Percentiles rank a stretch among this genome's conserved stretches.
These are phyloP conservation scores for Xylota sylvarum DNA, from an alignment of 2,888 invertebrate species.

Conservation along the genomic window DNA sequence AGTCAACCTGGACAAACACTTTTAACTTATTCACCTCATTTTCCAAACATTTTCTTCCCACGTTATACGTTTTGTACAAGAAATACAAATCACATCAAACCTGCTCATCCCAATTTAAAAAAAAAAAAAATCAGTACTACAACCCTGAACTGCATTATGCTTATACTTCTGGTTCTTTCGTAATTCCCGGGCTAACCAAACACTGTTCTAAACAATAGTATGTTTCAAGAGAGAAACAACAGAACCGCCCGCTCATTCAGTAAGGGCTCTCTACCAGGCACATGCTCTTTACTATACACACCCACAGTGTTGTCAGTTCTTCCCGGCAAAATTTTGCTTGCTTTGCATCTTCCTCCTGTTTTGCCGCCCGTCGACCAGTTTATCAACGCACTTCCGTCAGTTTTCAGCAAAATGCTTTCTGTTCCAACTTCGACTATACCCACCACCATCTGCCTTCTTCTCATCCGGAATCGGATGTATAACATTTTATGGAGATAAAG, in stretches of 20 bases:
- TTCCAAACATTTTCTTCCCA: neutral
- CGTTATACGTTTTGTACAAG: slow-evolving; percentile 7
- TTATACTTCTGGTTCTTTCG: slow-evolving; percentile 45
- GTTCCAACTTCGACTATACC: slow-evolving; percentile 26
- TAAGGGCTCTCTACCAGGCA: slow-evolving; percentile 34
- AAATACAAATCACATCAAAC: slow-evolving; percentile 21
- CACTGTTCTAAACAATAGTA: slow-evolving; percentile 49
- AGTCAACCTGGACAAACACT: slow-evolving; percentile 43
- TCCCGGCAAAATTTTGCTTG: slow-evolving; percentile 46
- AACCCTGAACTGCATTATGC: slow-evolving; percentile 42
- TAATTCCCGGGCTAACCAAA: slow-evolving; percentile 73
- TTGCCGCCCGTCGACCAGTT: slow-evolving; percentile 22
- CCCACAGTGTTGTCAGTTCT: slow-evolving; percentile 32
- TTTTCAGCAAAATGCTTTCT: slow-evolving; percentile 9
- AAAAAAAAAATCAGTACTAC: slow-evolving; percentile 31
- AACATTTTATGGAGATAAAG: slow-evolving; percentile 70
- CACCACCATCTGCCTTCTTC: slow-evolving; percentile 11
- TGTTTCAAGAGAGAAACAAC: slow-evolving; percentile 44
- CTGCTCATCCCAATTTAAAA: slow-evolving; percentile 25
- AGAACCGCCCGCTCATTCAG: slow-evolving; percentile 19
- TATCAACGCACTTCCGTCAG: slow-evolving; percentile 55
- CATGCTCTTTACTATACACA: slow-evolving; percentile 30
- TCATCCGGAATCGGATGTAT: slow-evolving; percentile 73
- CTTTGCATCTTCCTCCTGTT: slow-evolving; percentile 50
- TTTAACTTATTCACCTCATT: slow-evolving; percentile 22